Evolutionary conservation across 2,113 vertebrate species (phyloP), one percentile per base, ranked within the genome.

Genomic region (Nestor notabilis): DNA sequence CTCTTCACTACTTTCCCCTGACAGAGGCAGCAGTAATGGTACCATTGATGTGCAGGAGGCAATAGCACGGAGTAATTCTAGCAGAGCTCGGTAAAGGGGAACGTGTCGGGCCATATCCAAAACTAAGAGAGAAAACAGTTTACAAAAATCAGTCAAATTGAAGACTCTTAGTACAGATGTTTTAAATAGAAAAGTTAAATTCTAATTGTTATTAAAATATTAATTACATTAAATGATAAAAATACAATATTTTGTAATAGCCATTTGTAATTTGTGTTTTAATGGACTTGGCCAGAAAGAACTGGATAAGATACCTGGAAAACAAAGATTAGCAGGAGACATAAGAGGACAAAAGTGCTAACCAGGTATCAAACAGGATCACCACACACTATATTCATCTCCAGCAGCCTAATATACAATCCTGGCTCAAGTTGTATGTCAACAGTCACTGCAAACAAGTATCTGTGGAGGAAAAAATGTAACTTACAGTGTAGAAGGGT

Each of bases 51-150:
- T 98, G 96, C 99, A 99, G 25, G 99, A 99, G 31, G 99, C 99
- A 87, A 99, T 99, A 82, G 99, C 99, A 61, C 99, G 98, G 58
- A 99, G 98, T 92, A 99, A 95, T 92, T 99, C 99, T 49, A 99
- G 97, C 21, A 99, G 98, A 9, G 99, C 99, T 44, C 99, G 98
- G 84, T 99, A 99, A 33, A 99, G 98, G 8, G 99, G 99, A 60
- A 99, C 99, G 2, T 99, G 99, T 35, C 99, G 99, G 9, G 99
- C 99, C 99, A 99, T 99, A 88, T 99, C 99, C 93, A 99, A 93
- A 84, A 99, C 99, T 99, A 46, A 10, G 19, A 63, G 71, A 94
- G 31, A 93, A 56, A 96, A 72, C 10, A 19, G 56, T 28, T 79
- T 1, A 55, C 58, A 76, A 11, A 37, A 63, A 20, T 93, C 39